A percentile compares a stretch with the other conserved stretches of the same genome.
Conservation (phyloP, 2,797 vertebrate species). For the Taeniopygia guttata region DNA sequence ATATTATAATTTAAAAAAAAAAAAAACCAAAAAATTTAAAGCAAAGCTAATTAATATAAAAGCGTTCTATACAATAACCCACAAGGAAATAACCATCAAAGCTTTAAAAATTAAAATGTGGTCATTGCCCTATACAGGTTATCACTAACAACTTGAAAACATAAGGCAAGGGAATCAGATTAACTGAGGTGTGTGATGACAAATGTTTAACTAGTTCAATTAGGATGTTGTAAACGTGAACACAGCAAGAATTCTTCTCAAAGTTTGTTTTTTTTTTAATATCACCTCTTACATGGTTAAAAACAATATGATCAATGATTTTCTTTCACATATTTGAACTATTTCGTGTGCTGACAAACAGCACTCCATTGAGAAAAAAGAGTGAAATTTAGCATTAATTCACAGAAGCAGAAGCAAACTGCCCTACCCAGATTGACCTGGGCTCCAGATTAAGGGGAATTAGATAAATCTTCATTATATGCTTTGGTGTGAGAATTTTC, state of each 20-base stretch:
- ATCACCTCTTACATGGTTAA: neutral
- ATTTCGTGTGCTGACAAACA: neutral
- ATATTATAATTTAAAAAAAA: slow-evolving; percentile 72
- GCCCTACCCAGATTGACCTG: neutral
- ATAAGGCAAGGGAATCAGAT: neutral
- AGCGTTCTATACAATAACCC: slow-evolving; percentile 62
- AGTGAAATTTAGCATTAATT: neutral
- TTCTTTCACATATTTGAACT: neutral
- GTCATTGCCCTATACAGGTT: slow-evolving; percentile 7
- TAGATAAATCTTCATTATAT: neutral
- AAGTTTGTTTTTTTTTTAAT: neutral
- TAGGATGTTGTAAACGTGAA: neutral
- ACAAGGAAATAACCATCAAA: slow-evolving; percentile 40
- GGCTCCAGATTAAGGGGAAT: neutral
- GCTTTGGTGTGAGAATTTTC: neutral
- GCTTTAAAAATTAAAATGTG: slow-evolving; percentile 23
- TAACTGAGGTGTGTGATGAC: slow-evolving; percentile 6
- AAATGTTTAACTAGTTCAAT: neutral
- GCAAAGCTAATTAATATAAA: slow-evolving; percentile 79
- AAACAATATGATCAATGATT: neutral
- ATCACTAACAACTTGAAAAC: neutral
- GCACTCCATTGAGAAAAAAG: neutral
- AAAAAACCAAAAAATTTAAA: slow-evolving; percentile 56
- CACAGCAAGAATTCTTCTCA: neutral
- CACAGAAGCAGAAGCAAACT: neutral